These are phyloP conservation scores for Callopanchax toddi DNA, from an alignment of 2,113 vertebrate species.

Conservation along the genomic window DNA sequence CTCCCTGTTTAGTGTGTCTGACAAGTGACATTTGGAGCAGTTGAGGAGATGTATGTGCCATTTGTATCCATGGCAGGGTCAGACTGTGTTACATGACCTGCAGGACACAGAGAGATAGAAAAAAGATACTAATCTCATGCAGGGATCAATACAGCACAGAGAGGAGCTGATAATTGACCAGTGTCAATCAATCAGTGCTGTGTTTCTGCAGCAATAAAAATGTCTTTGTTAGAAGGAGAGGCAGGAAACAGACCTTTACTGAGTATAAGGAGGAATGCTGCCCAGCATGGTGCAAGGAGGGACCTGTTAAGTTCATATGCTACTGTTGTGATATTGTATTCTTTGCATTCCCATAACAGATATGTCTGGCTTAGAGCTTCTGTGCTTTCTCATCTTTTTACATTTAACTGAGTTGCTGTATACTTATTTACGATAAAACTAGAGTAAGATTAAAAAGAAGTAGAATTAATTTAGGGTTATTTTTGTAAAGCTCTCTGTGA, in stretches of 20 bases:
- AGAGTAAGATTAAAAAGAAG: too few relatives aligned
- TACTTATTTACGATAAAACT: too few relatives aligned
- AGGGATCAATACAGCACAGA: constrained; percentile 70
- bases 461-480: too few relatives aligned
- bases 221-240: constrained; percentile 25
- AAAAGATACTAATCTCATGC: constrained; percentile 69
- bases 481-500: too few relatives aligned
- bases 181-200: constrained; percentile 71
- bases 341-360: too few relatives aligned
- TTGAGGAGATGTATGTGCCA: constrained; percentile 73
- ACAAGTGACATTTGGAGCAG: constrained; percentile 77
- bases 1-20: constrained; percentile 48
- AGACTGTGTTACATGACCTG: constrained; percentile 73
- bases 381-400: too few relatives aligned
- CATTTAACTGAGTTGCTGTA: too few relatives aligned
- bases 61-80: constrained; percentile 77
- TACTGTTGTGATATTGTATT: too few relatives aligned
- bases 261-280: background rate
- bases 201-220: constrained; percentile 57
- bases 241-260: constrained; percentile 4
- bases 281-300: background rate
- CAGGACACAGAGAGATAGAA: constrained; percentile 57
- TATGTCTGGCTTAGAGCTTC: too few relatives aligned
- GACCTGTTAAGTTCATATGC: too few relatives aligned
- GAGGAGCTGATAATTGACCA: constrained; percentile 71